A percentile compares a stretch with the other conserved stretches of the same genome.
These are phyloP conservation scores for Stercorarius parasiticus DNA, from an alignment of 2,113 vertebrate species.

Conservation along the genomic window DNA sequence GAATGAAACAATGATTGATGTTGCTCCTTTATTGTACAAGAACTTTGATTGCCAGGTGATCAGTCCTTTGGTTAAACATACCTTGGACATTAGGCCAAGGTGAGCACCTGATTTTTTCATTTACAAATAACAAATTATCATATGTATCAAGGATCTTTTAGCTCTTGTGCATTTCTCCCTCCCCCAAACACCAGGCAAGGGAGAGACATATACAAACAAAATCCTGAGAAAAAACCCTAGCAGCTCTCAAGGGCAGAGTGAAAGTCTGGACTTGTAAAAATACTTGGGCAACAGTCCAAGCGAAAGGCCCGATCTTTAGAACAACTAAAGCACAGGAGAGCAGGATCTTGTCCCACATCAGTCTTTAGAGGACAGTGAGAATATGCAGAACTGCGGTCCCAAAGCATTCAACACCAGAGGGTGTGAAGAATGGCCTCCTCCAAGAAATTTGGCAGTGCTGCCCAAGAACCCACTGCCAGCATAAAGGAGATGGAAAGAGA, in stretches of 20 bases:
- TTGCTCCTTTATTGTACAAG: neutral
- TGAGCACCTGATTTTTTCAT: neutral
- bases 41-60: neutral
- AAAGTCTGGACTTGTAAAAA: constrained; percentile 46
- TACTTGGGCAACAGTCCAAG: constrained; percentile 26
- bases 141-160: neutral
- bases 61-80: neutral
- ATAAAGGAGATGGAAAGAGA: neutral
- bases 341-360: neutral
- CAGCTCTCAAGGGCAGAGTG: constrained; percentile 28
- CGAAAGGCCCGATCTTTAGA: neutral
- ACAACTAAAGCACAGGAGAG: neutral
- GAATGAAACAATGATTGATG: neutral
- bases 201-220: neutral
- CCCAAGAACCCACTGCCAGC: neutral
- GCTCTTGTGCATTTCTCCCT: neutral
- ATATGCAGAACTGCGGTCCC: neutral
- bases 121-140: neutral
- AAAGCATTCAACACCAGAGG: neutral
- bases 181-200: neutral
- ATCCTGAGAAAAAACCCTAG: neutral
- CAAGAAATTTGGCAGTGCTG: neutral
- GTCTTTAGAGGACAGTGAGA: neutral
- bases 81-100: neutral
- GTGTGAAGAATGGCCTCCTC: neutral